Conservation (phyloP, 1,140 invertebrate genomes). For the Drosophila auraria region DNA sequence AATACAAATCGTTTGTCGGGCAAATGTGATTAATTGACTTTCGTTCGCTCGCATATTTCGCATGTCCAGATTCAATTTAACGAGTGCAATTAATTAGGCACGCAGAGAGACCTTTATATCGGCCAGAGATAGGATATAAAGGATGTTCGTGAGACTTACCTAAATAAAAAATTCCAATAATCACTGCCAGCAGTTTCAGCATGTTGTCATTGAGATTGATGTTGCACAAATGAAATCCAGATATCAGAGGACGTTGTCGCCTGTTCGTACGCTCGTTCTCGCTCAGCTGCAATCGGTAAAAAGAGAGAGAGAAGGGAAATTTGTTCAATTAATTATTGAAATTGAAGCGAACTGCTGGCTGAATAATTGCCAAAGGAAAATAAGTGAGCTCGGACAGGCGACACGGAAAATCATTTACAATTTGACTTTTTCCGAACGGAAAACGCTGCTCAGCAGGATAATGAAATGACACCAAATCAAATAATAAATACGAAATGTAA, state of each 20-base stretch:
- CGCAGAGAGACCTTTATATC: background rate
- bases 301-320: constrained; percentile 18
- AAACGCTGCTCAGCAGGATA: constrained; percentile 2
- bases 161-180: constrained; percentile 80
- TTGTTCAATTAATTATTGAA: constrained; percentile 66
- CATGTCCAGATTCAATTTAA: constrained; percentile 62
- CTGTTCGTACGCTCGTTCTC: background rate
- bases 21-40: constrained; percentile 66
- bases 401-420: constrained; percentile 37
- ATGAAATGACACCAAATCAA: constrained; percentile 39
- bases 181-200: constrained; percentile 70
- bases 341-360: constrained; percentile 44
- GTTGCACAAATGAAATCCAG: constrained; percentile 57
- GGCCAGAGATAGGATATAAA: constrained; percentile 14
- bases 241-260: constrained; percentile 42
- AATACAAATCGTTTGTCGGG: constrained; percentile 51
- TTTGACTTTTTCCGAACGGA: constrained; percentile 11
- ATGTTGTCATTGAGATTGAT: constrained; percentile 71
- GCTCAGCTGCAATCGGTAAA: constrained; percentile 53
- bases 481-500: constrained; percentile 41
- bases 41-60: constrained; percentile 36
- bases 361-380: constrained; percentile 48
- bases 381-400: constrained; percentile 19
- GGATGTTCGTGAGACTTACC: constrained; percentile 55
- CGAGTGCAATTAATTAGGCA: constrained; percentile 59